These are phyloP conservation scores for Tetraodon nigroviridis DNA, from an alignment of 2,113 vertebrate genomes.

Conservation along the genomic window DNA sequence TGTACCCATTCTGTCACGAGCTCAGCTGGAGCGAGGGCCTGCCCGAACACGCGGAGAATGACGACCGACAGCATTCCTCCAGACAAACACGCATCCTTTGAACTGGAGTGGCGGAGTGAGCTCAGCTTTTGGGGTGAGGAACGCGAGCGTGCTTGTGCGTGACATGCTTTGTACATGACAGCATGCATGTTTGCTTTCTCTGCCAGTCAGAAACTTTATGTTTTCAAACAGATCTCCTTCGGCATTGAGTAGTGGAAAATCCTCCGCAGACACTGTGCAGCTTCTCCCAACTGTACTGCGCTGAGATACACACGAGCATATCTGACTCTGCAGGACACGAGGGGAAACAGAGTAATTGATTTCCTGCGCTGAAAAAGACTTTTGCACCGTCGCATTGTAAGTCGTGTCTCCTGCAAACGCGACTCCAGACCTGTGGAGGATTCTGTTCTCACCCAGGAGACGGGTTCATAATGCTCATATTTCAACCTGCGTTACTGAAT, in stretches of 20 bases:
- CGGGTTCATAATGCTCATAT: constrained; percentile 65
- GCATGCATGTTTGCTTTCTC: neutral
- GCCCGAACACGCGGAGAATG: constrained; percentile 58
- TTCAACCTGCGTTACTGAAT: constrained; percentile 55
- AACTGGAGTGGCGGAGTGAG: constrained; percentile 24
- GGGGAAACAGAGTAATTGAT: constrained; percentile 55
- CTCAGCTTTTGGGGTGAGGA: constrained; percentile 2
- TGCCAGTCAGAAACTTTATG: too few relatives aligned
- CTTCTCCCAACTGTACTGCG: constrained; percentile 4
- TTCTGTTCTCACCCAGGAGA: constrained; percentile 57
- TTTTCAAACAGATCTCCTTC: constrained; percentile 11
- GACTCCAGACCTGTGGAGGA: constrained; percentile 57
- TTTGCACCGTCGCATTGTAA: constrained; percentile 47
- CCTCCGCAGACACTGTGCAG: constrained; percentile 11
- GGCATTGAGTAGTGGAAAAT: constrained; percentile 4
- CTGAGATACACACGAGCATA: constrained; percentile 4
- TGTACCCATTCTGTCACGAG: constrained; percentile 62
- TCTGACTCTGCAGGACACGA: constrained; percentile 31
- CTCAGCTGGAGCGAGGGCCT: constrained; percentile 48
- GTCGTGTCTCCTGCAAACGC: constrained; percentile 53
- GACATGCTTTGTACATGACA: constrained; percentile 15
- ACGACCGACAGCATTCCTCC: constrained; percentile 55
- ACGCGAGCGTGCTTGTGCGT: constrained; percentile 18
- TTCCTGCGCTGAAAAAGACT: constrained; percentile 62
- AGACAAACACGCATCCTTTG: constrained; percentile 37